phyloP scores from a whole-genome alignment of 2,113 vertebrate species.

The Phylloscopus whistleri region DNA sequence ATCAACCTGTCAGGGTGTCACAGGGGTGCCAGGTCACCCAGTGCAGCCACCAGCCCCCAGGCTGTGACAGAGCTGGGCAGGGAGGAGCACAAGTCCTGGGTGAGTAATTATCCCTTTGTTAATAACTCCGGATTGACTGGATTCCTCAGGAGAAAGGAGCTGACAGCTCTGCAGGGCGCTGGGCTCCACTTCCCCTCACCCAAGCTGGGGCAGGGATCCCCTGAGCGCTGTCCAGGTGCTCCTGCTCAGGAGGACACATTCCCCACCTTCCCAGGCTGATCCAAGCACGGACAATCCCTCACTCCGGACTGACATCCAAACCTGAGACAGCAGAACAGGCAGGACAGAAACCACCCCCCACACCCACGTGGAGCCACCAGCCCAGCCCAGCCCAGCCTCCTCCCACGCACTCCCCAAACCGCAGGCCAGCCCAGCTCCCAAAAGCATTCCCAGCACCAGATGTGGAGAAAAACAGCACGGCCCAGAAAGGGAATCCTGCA shows the following conservation, averaged over 20 bases:
- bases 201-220: not conserved
- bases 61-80: not conserved
- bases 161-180: not conserved
- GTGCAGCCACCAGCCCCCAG: not conserved
- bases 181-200: not conserved
- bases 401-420: not conserved
- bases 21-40: not conserved
- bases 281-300: not conserved
- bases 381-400: not conserved
- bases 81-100: not conserved
- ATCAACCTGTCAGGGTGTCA: not conserved
- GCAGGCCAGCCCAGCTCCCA: rapidly evolving
- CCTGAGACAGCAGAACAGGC: not conserved
- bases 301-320: not conserved
- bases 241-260: not conserved
- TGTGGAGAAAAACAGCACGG: not conserved
- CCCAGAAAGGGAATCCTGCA: not conserved
- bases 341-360: not conserved
- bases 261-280: not conserved
- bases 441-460: not conserved
- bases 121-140: not conserved
- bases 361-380: not conserved
- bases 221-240: not conserved
- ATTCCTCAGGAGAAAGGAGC: not conserved
- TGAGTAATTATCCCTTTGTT: slow-evolving; percentile 4